Evolutionary conservation across 2,113 vertebrate species (phyloP).

Genomic region (Athene cunicularia): DNA sequence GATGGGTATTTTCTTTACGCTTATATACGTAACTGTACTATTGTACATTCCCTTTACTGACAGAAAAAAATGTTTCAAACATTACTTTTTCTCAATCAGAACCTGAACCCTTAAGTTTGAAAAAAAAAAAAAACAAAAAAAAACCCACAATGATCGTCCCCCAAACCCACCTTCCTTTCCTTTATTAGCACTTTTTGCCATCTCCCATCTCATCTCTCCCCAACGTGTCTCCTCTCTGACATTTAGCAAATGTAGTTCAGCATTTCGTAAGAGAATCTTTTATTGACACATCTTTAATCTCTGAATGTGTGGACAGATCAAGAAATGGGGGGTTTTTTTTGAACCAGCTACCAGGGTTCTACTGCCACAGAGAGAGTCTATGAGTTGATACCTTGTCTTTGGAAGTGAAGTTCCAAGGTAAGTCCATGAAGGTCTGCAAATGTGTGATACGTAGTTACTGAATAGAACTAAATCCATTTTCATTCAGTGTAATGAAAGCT

Average conservation of each 20-base stretch:
- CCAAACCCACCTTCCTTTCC: background rate
- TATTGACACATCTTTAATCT: background rate
- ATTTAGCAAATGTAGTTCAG: background rate
- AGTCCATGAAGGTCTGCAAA: background rate
- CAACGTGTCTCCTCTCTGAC: background rate
- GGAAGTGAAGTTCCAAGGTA: background rate
- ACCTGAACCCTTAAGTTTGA: background rate
- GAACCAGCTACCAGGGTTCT: background rate
- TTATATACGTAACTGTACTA: background rate
- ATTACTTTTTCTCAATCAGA: background rate
- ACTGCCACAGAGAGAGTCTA: background rate
- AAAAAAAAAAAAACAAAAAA: background rate
- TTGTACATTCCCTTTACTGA: background rate
- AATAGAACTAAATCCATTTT: background rate
- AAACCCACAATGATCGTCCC: rapidly evolving
- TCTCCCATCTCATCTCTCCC: background rate
- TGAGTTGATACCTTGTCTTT: background rate
- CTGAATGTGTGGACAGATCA: background rate
- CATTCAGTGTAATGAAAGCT: background rate
- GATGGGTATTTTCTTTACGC: background rate
- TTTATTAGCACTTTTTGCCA: background rate
- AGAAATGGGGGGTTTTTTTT: background rate
- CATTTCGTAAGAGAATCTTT: background rate
- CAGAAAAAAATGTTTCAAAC: background rate
- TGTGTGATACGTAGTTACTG: background rate